These are phyloP conservation scores for Cyanoliseus patagonus DNA, from an alignment of 2,113 vertebrate species.

Conservation along the genomic window DNA sequence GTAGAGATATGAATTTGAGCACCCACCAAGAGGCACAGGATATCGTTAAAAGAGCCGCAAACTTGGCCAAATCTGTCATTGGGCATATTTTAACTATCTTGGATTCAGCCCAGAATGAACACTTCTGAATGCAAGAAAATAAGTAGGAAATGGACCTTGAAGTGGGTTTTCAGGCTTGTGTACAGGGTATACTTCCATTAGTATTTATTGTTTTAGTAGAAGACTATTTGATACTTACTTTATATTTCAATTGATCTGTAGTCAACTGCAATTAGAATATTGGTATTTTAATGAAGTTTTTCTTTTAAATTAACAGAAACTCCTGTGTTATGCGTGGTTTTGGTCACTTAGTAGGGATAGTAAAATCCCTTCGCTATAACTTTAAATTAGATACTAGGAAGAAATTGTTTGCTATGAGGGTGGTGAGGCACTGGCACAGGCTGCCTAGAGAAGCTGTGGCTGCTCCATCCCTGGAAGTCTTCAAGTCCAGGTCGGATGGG, in stretches of 20 bases:
- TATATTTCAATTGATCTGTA: background rate
- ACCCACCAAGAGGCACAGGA: background rate
- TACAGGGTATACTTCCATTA: background rate
- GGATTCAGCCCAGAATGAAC: background rate
- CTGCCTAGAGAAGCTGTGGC: background rate
- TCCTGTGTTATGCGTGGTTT: background rate
- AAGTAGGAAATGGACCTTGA: background rate
- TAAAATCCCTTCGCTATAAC: background rate
- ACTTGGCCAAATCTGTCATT: background rate
- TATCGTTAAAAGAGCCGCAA: background rate
- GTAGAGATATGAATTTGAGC: background rate
- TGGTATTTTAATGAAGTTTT: background rate
- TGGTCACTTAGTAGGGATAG: background rate
- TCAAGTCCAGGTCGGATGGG: background rate
- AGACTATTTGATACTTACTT: background rate
- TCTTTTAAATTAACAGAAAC: constrained; percentile 9
- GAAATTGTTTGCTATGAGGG: background rate
- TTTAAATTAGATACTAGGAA: background rate
- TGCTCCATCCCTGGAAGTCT: background rate
- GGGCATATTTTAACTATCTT: background rate
- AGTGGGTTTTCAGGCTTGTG: background rate
- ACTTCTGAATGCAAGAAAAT: background rate
- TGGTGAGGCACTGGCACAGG: background rate
- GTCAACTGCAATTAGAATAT: background rate
- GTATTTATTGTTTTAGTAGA: background rate